A percentile compares a stretch with the other conserved stretches of the same genome.
Conservation (phyloP, 2,797 vertebrate genomes). For the Phrynocephalus vlangalii region DNA sequence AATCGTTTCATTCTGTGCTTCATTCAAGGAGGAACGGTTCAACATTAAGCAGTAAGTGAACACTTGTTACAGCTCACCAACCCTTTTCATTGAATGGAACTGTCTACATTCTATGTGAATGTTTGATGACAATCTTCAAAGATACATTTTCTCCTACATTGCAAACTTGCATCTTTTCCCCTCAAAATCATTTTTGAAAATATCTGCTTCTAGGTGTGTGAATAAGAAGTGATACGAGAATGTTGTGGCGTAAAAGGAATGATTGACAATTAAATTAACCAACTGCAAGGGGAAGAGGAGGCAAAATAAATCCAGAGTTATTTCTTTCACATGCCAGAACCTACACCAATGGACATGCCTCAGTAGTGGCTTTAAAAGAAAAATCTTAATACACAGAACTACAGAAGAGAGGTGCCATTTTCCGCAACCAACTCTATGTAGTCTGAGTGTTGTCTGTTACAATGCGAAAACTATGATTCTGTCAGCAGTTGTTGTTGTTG, state of each 20-base stretch:
- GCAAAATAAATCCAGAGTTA: no score
- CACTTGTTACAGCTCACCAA: conserved; percentile 55
- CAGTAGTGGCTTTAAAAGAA: not conserved
- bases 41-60: no score
- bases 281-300: no score
- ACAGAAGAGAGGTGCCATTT: not conserved
- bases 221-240: not conserved
- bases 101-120: conserved; percentile 56
- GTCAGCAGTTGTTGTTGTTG: not conserved
- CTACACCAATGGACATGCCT: not conserved
- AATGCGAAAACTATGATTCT: not conserved
- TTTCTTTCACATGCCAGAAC: not conserved
- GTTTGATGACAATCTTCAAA: conserved; percentile 54
- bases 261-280: not conserved
- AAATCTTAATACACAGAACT: not conserved
- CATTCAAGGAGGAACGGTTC: no score
- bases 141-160: conserved; percentile 51
- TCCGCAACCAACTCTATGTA: not conserved
- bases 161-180: conserved; percentile 44
- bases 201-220: conserved; percentile 60
- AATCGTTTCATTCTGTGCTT: no score
- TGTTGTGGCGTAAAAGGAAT: no score
- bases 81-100: conserved; percentile 40
- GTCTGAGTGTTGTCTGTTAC: not conserved
- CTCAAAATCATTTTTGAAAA: conserved; percentile 32